Evolutionary conservation across 2,797 vertebrate genomes (phyloP).

Genomic region (Chloroceryle inda): DNA sequence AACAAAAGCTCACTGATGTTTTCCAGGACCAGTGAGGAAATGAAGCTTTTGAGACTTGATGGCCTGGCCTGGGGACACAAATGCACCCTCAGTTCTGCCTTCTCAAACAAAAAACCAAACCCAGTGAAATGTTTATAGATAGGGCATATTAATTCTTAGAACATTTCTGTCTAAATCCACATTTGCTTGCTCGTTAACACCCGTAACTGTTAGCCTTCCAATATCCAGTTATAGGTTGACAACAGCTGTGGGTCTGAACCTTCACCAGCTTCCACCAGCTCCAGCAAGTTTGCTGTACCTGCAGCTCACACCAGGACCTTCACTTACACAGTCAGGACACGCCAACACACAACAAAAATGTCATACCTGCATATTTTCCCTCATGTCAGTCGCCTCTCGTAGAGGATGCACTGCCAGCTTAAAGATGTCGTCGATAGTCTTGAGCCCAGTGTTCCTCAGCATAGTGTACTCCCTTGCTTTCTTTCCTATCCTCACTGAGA

Average conservation of each 20-base stretch:
- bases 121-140: background rate
- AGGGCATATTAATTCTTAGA: background rate
- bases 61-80: background rate
- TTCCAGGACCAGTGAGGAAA: background rate
- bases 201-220: background rate
- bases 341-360: accelerated
- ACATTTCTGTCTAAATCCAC: background rate
- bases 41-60: background rate
- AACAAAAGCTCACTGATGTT: background rate
- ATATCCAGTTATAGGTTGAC: background rate
- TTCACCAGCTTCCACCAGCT: background rate
- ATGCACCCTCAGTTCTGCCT: background rate
- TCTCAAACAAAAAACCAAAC: background rate
- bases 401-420: conserved; percentile 87
- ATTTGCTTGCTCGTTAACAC: background rate
- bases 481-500: conserved; percentile 91
- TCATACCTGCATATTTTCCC: conserved; percentile 93
- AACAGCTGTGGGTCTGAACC: background rate
- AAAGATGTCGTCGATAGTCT: conserved; percentile 93
- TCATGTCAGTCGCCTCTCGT: conserved; percentile 92
- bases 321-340: background rate
- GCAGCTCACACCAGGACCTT: background rate
- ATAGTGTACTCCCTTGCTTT: conserved; percentile 92
- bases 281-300: background rate
- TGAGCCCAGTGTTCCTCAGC: conserved; percentile 91